Evolutionary conservation across 2,888 invertebrate genomes (phyloP), one percentile per base, ranked within the genome.

Genomic region (Griposia aprilina): DNA sequence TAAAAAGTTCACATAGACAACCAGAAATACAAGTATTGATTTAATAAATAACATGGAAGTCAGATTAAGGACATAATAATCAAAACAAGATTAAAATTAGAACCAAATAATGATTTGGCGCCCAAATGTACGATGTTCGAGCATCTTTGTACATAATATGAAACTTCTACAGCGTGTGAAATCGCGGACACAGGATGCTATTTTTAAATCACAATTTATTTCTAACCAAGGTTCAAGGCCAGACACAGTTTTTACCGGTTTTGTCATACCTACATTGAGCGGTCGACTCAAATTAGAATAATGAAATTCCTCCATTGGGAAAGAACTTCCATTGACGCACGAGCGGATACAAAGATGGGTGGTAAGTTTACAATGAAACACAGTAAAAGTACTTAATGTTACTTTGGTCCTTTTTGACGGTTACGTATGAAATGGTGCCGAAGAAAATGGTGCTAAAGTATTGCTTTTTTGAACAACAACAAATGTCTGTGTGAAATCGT

Each of bases 321-420:
- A 50, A 15, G 7, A 50, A 20, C 26, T 50, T 17, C 26, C 45
- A 69, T 2, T 69, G 30, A 59, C 69, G 69, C 30, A 69, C n/a
- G 36, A 7, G 30, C 1, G 5, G 30, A 6, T 6, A 1, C 8
- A 6, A 0, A 11, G 8, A 23, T 52, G 0, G 1, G 13, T 26
- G 26, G 8, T 6, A 15, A 50, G 5, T 13, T 73, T 45, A 7
- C 4, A 55, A 55, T 26, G 2, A 10, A 48, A 48, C 3, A 13
- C 23, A 7, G 0, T 26, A 23, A 5, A 15, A 26, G 2, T n/a
- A n/a, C n/a, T n/a, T n/a, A 5, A n/a, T n/a, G 20, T n/a, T 71
- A 1, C 10, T 17, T 60, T 62, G 11, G 20, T 30, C 17, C 1
- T 23, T 62, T 11, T 50, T 41, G 52, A 17, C 5, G 23, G 6